Conservation (phyloP, 2,888 invertebrate species). For the Synanthedon tipuliformis region DNA sequence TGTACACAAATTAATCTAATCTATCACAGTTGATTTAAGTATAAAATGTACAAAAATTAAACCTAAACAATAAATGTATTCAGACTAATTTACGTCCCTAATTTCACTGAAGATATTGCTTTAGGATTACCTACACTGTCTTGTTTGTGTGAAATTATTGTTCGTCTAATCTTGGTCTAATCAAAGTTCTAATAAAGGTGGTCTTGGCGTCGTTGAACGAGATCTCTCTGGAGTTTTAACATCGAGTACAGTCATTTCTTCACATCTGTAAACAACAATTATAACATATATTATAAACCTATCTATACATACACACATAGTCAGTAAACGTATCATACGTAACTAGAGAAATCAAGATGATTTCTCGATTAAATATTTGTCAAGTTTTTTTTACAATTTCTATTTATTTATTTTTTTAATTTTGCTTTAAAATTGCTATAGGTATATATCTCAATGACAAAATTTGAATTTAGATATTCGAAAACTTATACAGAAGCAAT, state of each 20-base stretch:
- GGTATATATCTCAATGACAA: too few species aligned
- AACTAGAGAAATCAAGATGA: too few species aligned
- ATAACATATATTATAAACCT: neutral
- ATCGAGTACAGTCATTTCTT: constrained; percentile 58
- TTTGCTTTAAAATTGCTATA: too few species aligned
- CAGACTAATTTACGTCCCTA: neutral
- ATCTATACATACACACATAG: neutral
- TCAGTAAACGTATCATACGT: neutral
- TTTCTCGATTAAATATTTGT: neutral
- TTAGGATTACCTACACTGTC: neutral
- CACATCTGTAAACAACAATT: constrained; percentile 38
- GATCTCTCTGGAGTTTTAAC: constrained; percentile 41
- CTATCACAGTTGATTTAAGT: constrained; percentile 58
- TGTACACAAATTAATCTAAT: constrained; percentile 22
- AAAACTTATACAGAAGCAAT: too few species aligned
- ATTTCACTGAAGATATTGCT: neutral
- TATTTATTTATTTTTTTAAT: too few species aligned
- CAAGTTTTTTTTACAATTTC: neutral
- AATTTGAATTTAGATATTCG: too few species aligned
- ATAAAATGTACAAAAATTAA: constrained; percentile 36
- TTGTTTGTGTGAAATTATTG: neutral
- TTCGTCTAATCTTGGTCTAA: constrained; percentile 9
- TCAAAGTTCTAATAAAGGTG: constrained; percentile 51
- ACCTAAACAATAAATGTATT: constrained; percentile 3
- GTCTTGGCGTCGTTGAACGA: constrained; percentile 47